A percentile compares a stretch with the other conserved stretches of the same genome.
Evolutionary conservation across 30 jellyfish, hydroid and myxozoan genomes (phyloP).

Genomic region (Chrysaora quinquecirrha): DNA sequence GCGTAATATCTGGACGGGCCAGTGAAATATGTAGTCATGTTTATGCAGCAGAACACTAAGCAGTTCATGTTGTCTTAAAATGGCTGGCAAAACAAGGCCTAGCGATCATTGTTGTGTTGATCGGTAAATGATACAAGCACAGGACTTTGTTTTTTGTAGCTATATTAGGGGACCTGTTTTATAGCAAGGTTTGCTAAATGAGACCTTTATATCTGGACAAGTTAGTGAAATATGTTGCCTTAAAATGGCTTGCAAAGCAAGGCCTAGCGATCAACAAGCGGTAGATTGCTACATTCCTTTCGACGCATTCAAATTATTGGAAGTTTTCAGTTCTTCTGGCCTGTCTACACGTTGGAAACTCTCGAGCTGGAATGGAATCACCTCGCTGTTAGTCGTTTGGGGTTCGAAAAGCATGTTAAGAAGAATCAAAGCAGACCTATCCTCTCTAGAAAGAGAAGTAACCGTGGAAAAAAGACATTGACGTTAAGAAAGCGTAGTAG

Average conservation of each 20-base stretch:
- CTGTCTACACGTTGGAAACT: slow-evolving; percentile 35
- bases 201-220: too few species aligned
- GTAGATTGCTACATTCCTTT: not conserved
- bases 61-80: not conserved
- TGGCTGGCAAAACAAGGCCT: not conserved
- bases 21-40: too few species aligned
- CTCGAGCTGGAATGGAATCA: slow-evolving; percentile 54
- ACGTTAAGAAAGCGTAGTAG: too few species aligned
- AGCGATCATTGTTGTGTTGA: too few species aligned
- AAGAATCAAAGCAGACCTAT: not conserved
- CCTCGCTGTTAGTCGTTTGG: slow-evolving; percentile 45
- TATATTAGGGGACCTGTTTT: too few species aligned
- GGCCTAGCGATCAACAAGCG: slow-evolving; percentile 3
- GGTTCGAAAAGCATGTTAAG: slow-evolving; percentile 21
- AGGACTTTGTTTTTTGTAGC: too few species aligned
- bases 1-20: too few species aligned
- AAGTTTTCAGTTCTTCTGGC: slow-evolving; percentile 32
- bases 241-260: not conserved
- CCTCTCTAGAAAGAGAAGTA: not conserved
- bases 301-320: slow-evolving; percentile 32
- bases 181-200: too few species aligned
- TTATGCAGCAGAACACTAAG: too few species aligned
- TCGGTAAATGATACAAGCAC: too few species aligned
- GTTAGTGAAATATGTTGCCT: too few species aligned
- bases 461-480: not conserved